Percentiles rank a stretch among this genome's conserved stretches.
These are phyloP conservation scores for Parauchenoglanis punctatus DNA, from an alignment of 2,797 vertebrate species.

Conservation along the genomic window DNA sequence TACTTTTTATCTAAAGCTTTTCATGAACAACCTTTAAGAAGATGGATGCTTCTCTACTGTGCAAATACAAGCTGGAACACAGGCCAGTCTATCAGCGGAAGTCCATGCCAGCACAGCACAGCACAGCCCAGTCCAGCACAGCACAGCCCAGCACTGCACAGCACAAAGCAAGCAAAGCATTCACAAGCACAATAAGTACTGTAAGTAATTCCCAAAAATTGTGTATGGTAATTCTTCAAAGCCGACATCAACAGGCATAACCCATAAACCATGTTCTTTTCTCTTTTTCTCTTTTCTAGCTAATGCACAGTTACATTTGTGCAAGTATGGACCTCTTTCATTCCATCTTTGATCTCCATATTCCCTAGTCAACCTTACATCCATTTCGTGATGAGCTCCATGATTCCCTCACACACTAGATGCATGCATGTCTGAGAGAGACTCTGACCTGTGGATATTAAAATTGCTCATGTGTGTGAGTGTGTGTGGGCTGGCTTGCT, in stretches of 20 bases:
- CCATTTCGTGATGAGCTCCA: conserved; percentile 54
- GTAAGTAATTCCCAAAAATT: conserved; percentile 4
- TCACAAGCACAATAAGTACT: conserved; percentile 4
- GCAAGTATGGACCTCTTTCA: conserved; percentile 32
- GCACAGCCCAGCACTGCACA: background rate
- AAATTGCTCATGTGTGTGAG: conserved; percentile 68
- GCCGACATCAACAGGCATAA: conserved; percentile 36
- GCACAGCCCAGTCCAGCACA: background rate
- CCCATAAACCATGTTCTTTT: conserved; percentile 27
- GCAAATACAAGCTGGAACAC: background rate
- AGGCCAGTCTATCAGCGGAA: conserved; percentile 3
- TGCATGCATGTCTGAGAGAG: conserved; percentile 59
- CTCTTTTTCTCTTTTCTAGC: conserved; percentile 21
- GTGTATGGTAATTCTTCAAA: conserved; percentile 19
- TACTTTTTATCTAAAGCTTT: conserved; percentile 6
- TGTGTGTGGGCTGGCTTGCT: conserved; percentile 68
- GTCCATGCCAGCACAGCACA: background rate
- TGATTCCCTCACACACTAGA: conserved; percentile 56
- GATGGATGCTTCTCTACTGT: background rate
- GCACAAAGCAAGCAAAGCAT: conserved; percentile 1
- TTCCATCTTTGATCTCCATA: conserved; percentile 48
- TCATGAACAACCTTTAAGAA: background rate
- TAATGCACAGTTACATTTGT: conserved; percentile 38
- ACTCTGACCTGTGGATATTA: conserved; percentile 69
- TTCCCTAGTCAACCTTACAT: conserved; percentile 57